Conservation (phyloP, 1,140 invertebrate species). For the Platorchestia sp. region DNA sequence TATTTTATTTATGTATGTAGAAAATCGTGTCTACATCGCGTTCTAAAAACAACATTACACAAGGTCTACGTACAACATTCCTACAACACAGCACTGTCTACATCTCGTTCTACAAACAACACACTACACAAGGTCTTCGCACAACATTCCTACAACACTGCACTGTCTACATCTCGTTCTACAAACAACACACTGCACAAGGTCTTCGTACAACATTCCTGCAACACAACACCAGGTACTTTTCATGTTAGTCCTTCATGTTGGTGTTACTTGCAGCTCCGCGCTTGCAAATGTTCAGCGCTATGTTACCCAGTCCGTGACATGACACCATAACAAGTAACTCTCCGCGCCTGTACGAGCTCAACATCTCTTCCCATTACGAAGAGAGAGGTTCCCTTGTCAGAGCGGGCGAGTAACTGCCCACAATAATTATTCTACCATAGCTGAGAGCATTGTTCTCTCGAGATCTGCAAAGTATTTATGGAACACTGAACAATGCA, state of each 20-base stretch:
- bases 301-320: not conserved
- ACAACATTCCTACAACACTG: not conserved
- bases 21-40: too few relatives aligned
- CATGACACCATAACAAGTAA: not conserved
- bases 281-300: not conserved
- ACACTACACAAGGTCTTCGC: too few relatives aligned
- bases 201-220: not conserved
- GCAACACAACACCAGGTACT: not conserved
- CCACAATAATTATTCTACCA: constrained; percentile 1
- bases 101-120: too few relatives aligned
- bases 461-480: not conserved
- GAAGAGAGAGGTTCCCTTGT: not conserved
- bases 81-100: not conserved
- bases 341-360: not conserved
- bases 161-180: not conserved
- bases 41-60: too few relatives aligned
- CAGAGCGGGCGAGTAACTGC: not conserved
- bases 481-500: not conserved
- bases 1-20: too few relatives aligned
- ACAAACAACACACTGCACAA: too few relatives aligned
- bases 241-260: not conserved
- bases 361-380: not conserved
- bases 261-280: not conserved
- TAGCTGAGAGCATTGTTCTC: not conserved
- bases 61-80: too few relatives aligned